Conservation (phyloP, 2,797 vertebrate genomes). For the Sebastes hubbsi region DNA sequence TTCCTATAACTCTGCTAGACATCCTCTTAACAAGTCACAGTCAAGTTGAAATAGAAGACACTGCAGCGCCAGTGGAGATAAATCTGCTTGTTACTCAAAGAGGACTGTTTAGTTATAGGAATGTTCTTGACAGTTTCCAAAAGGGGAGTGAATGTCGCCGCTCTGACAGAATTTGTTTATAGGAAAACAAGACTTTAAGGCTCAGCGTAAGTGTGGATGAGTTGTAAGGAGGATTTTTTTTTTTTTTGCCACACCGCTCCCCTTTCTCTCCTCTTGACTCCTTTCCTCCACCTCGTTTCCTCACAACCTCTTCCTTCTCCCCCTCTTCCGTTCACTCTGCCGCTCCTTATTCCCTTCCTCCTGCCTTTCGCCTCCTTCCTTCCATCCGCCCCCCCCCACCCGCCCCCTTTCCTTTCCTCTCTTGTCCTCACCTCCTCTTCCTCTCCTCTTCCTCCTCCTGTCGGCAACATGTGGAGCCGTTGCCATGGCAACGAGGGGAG, state of each 20-base stretch:
- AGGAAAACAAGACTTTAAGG: constrained; percentile 8
- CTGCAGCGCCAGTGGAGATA: neutral
- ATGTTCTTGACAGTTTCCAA: neutral
- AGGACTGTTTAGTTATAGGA: neutral
- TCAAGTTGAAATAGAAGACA: neutral
- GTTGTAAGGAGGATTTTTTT: neutral
- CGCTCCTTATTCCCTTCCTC: neutral
- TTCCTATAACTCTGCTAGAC: neutral
- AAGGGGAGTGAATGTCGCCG: neutral
- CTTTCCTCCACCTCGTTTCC: neutral
- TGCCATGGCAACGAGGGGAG: constrained; percentile 95
- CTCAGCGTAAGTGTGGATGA: neutral
- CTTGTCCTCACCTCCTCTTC: constrained; percentile 50
- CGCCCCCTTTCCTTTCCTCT: constrained; percentile 65
- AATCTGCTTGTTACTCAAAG: neutral
- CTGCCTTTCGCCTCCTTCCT: neutral
- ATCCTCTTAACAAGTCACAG: neutral
- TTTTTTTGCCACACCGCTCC: neutral
- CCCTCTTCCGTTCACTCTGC: neutral
- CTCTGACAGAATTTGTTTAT: neutral
- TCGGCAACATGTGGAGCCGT: constrained; percentile 97
- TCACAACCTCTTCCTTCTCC: neutral
- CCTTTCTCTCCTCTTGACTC: neutral
- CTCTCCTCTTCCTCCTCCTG: constrained; percentile 78
- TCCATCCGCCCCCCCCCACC: constrained; percentile 18